Percentiles rank a stretch among this genome's conserved stretches.
Evolutionary conservation across 2,797 vertebrate species (phyloP).

Genomic region (Sparus aurata): DNA sequence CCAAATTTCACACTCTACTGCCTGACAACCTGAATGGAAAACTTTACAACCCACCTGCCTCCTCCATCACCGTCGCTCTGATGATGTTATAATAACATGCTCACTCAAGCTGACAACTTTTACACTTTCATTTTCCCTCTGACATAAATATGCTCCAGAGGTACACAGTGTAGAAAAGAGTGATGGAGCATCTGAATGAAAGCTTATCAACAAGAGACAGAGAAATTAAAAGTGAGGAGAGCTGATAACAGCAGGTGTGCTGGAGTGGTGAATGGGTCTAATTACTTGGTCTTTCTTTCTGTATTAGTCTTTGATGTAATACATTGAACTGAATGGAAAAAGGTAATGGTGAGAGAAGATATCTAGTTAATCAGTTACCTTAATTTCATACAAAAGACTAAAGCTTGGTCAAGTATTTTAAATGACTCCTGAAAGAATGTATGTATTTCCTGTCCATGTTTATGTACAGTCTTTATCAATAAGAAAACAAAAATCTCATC

Average conservation of each 20-base stretch:
- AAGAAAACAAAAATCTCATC: neutral
- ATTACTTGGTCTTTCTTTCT: neutral
- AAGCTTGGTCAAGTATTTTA: neutral
- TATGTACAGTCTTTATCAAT: neutral
- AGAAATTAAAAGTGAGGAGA: conserved; percentile 60
- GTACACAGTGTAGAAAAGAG: neutral
- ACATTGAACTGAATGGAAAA: neutral
- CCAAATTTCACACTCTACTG: conserved; percentile 48
- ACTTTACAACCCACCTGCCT: conserved; percentile 43
- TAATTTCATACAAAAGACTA: neutral
- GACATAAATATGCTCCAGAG: conserved; percentile 48
- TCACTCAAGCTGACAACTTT: conserved; percentile 60
- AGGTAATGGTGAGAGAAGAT: neutral
- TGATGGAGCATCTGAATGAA: conserved; percentile 13
- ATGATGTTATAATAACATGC: conserved; percentile 52
- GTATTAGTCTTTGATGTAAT: conserved; percentile 10
- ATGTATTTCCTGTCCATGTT: neutral
- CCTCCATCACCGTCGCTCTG: conserved; percentile 39
- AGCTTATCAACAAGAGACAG: conserved; percentile 15
- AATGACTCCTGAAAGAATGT: neutral
- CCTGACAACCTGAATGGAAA: conserved; percentile 50
- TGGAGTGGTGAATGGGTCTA: conserved; percentile 16
- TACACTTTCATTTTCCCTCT: conserved; percentile 65
- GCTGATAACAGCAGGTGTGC: conserved; percentile 35
- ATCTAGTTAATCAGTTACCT: neutral